Conservation (phyloP, 92 coral and sea anemone genomes). For the Umimayanthus kanabou region DNA sequence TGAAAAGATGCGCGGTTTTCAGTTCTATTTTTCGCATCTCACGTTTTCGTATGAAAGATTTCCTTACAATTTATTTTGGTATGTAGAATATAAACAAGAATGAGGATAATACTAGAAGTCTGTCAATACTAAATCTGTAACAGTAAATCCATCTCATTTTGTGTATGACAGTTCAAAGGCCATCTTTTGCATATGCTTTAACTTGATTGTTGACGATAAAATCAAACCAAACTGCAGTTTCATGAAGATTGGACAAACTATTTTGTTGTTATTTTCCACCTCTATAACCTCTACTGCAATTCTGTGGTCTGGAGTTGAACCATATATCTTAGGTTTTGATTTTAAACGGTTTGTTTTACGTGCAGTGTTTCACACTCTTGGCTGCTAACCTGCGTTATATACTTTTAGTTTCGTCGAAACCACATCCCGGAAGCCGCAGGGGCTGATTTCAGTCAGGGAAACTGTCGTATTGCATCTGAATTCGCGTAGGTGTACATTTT, state of each 20-base stretch:
- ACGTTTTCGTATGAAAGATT: conserved; percentile 11
- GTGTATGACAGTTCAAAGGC: not conserved
- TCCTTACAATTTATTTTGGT: conserved; percentile 34
- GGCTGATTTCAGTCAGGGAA: conserved; percentile 14
- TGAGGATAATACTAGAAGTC: not conserved
- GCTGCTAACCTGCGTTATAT: not conserved
- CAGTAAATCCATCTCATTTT: not conserved
- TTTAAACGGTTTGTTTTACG: not conserved
- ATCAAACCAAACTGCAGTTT: not conserved
- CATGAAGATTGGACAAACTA: not conserved
- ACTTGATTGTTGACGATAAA: not conserved
- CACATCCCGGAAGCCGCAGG: conserved; percentile 24
- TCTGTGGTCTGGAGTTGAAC: not conserved
- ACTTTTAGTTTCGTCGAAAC: conserved; percentile 26
- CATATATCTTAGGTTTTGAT: not conserved
- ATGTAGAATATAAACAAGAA: not conserved
- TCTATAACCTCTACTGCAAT: not conserved
- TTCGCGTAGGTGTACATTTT: conserved; percentile 15
- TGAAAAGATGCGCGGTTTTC: conserved; percentile 24
- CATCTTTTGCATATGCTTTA: not conserved
- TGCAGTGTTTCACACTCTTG: not conserved
- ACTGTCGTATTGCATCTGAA: conserved; percentile 5
- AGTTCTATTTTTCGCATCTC: conserved; percentile 33
- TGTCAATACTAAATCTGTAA: not conserved
- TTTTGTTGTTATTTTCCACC: not conserved